Conservation (phyloP, 2,888 invertebrate genomes). For the Meteorus cinctellus region DNA sequence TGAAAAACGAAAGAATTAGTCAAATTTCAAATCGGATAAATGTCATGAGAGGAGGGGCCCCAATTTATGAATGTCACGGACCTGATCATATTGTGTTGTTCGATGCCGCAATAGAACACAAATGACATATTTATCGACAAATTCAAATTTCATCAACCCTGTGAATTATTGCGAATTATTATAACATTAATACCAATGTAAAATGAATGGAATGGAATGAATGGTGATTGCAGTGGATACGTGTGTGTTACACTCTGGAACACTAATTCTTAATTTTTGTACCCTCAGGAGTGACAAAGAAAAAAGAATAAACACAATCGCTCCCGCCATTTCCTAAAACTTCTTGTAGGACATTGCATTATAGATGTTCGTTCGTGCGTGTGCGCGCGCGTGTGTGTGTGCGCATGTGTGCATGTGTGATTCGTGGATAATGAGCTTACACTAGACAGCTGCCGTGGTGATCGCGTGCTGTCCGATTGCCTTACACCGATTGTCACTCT, state of each 20-base stretch:
- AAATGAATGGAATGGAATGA: background rate
- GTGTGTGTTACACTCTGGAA: background rate
- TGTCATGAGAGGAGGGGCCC: background rate
- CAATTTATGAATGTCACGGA: constrained; percentile 46
- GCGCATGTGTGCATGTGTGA: too few relatives aligned
- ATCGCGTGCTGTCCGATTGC: constrained; percentile 51
- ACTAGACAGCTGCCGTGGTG: constrained; percentile 64
- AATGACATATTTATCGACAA: constrained; percentile 54
- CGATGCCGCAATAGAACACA: constrained; percentile 55
- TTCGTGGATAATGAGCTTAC: constrained; percentile 48
- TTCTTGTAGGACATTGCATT: constrained; percentile 11
- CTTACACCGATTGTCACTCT: constrained; percentile 56
- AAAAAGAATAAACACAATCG: background rate
- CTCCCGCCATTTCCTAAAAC: constrained; percentile 33
- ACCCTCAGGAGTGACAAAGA: background rate
- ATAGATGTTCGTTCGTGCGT: background rate
- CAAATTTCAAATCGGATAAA: background rate
- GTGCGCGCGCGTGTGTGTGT: too few relatives aligned
- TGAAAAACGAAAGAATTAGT: background rate
- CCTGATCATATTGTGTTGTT: constrained; percentile 61
- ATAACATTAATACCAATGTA: background rate
- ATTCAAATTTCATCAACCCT: constrained; percentile 21
- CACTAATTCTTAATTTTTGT: background rate
- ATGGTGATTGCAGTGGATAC: background rate
- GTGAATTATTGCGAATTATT: background rate